Conservation (phyloP, 2,113 vertebrate genomes). For the Anguilla japonica region DNA sequence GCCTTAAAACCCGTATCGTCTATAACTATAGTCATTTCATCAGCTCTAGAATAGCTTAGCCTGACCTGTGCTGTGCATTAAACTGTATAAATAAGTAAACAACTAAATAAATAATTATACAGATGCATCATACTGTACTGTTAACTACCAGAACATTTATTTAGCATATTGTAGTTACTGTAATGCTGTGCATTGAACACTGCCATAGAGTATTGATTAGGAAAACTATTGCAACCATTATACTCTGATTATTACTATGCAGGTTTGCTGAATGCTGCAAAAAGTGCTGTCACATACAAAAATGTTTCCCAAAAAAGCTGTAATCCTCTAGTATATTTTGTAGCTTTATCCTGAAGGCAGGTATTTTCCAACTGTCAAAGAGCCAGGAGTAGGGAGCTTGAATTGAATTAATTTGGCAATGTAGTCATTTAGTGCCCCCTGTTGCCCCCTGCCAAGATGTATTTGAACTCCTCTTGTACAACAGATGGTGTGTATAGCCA, state of each 20-base stretch:
- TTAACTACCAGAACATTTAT: no score
- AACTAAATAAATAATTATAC: no score
- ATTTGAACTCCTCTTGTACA: slow-evolving; percentile 12
- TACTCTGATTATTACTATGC: background rate
- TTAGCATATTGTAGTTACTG: no score
- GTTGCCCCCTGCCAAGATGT: background rate
- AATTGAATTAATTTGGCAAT: slow-evolving; percentile 17
- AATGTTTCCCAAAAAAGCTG: background rate
- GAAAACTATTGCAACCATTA: no score
- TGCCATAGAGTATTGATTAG: no score
- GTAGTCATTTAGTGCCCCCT: background rate
- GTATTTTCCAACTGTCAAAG: slow-evolving; percentile 7
- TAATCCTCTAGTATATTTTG: background rate
- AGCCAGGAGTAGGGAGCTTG: background rate
- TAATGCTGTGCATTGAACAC: no score
- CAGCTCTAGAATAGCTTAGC: no score
- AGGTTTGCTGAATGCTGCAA: background rate
- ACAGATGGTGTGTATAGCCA: slow-evolving; percentile 25
- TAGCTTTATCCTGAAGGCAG: background rate
- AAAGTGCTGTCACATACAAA: background rate
- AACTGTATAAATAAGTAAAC: no score
- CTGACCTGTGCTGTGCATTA: no score
- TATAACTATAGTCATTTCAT: no score
- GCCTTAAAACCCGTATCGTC: no score
- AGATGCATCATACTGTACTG: no score